Conservation (phyloP, 2,888 invertebrate genomes). For the Rhagophthalmus giganteus region DNA sequence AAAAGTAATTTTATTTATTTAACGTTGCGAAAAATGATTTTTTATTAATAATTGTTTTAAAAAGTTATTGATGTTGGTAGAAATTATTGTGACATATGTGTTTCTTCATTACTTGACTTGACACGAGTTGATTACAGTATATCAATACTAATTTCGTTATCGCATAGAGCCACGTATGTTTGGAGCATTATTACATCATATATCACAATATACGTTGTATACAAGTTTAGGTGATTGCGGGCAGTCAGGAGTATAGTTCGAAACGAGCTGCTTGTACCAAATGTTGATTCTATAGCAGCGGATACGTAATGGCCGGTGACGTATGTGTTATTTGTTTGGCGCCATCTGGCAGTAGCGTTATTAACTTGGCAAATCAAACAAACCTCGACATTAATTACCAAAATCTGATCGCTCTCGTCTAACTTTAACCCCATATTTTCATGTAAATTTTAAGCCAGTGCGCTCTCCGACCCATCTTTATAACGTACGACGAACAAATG, state of each 20-base stretch:
- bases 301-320: constrained; percentile 55
- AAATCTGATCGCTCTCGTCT: constrained; percentile 49
- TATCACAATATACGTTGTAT: constrained; percentile 50
- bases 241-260: constrained; percentile 40
- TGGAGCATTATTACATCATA: constrained; percentile 57
- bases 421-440: constrained; percentile 41
- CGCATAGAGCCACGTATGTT: constrained; percentile 55
- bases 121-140: constrained; percentile 53
- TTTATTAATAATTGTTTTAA: constrained; percentile 1
- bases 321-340: constrained; percentile 58
- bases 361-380: constrained; percentile 60
- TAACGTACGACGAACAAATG: not conserved
- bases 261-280: constrained; percentile 29
- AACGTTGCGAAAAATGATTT: no score
- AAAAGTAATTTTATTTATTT: no score
- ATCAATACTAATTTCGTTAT: constrained; percentile 57
- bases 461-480: constrained; percentile 1
- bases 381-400: constrained; percentile 56
- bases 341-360: constrained; percentile 58
- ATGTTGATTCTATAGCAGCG: constrained; percentile 36
- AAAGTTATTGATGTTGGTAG: constrained; percentile 4
- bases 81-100: constrained; percentile 51
- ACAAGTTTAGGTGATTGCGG: constrained; percentile 55
- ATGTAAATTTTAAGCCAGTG: constrained; percentile 23
- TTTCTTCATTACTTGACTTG: constrained; percentile 52